Percentiles rank a stretch among this genome's conserved stretches.
Evolutionary conservation across 2,797 vertebrate genomes (phyloP).

Genomic region (Trichosurus vulpecula): DNA sequence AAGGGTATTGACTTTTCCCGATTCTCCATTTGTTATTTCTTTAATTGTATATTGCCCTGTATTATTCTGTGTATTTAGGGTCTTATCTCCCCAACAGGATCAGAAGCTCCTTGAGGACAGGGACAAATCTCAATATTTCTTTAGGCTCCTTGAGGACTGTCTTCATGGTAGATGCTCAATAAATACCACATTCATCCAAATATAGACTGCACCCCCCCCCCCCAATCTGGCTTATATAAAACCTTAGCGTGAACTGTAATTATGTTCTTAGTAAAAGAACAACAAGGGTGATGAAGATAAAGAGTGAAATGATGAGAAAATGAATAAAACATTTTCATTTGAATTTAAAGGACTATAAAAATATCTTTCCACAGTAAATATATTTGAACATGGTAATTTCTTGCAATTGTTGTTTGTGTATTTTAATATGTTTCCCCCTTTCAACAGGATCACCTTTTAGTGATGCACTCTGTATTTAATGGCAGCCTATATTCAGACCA

Average conservation of each 20-base stretch:
- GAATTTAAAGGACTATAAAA: constrained; percentile 2
- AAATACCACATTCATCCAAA: not conserved
- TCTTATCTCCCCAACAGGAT: not conserved
- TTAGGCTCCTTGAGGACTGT: not conserved
- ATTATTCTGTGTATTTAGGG: not conserved
- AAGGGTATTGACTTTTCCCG: not conserved
- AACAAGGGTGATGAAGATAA: constrained; percentile 4
- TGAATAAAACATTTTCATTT: constrained; percentile 1
- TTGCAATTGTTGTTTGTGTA: not conserved
- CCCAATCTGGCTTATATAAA: not conserved
- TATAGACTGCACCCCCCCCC: not conserved
- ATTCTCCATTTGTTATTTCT: not conserved
- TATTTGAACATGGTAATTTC: not conserved
- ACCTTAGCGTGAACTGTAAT: not conserved
- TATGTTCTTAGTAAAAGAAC: constrained; percentile 1
- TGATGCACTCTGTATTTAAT: not conserved
- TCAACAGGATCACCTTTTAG: not conserved
- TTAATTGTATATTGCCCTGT: not conserved
- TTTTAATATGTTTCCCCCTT: not conserved
- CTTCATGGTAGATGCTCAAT: not conserved
- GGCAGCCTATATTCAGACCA: not conserved
- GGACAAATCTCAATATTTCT: not conserved
- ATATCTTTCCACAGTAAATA: not conserved
- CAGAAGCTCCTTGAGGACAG: not conserved
- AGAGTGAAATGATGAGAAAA: constrained; percentile 4